A percentile compares a stretch with the other conserved stretches of the same genome.
These are phyloP conservation scores for Iselma pallidipennis DNA, from an alignment of 2,888 invertebrate genomes.

Conservation along the genomic window DNA sequence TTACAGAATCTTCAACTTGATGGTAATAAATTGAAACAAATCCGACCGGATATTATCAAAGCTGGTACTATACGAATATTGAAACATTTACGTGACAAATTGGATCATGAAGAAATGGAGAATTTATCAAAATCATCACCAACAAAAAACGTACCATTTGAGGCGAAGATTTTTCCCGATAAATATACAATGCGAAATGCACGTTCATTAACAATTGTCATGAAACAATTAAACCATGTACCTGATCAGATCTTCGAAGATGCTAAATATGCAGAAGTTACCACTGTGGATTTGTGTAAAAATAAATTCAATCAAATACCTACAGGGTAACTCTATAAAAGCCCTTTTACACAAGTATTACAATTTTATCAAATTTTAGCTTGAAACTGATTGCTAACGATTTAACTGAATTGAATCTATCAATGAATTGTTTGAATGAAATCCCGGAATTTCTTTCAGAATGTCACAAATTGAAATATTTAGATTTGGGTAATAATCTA, in stretches of 20 bases:
- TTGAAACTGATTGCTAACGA: conserved; percentile 58
- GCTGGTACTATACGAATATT: conserved; percentile 83
- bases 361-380: conserved; percentile 49
- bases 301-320: conserved; percentile 75
- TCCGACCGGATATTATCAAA: conserved; percentile 81
- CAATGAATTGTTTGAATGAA: conserved; percentile 67
- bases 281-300: conserved; percentile 78
- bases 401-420: conserved; percentile 69
- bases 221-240: conserved; percentile 65
- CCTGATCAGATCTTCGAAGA: conserved; percentile 73
- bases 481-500: conserved; percentile 77
- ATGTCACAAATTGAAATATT: conserved; percentile 66
- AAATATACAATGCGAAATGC: conserved; percentile 58
- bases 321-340: conserved; percentile 60
- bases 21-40: conserved; percentile 82
- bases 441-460: conserved; percentile 68
- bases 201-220: conserved; percentile 63
- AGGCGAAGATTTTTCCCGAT: conserved; percentile 38
- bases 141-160: conserved; percentile 16
- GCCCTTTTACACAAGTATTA: not conserved
- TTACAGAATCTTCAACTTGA: conserved; percentile 82
- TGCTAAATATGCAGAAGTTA: conserved; percentile 73
- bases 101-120: conserved; percentile 42
- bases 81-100: conserved; percentile 72
- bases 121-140: conserved; percentile 22